Evolutionary conservation across 2,888 invertebrate species (phyloP), one percentile per base, ranked within the genome.

Genomic region (Chymomyza caudatula): DNA sequence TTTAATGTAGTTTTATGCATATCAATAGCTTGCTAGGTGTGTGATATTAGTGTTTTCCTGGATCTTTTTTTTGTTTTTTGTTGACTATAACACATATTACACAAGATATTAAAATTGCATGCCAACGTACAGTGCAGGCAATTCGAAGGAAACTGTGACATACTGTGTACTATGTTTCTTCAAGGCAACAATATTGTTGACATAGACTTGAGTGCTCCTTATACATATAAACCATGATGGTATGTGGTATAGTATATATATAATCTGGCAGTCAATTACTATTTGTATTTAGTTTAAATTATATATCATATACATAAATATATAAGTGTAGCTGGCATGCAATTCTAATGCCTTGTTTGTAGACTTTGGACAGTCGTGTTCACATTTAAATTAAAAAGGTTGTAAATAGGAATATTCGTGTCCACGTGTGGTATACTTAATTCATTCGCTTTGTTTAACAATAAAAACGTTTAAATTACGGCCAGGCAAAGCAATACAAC

Each of bases 401-500:
- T 47, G 47, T 56, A 29, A 47, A 63, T 60, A 64, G 57, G 49
- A 59, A 61, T 66, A 67, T 54, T 68, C 54, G 69, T 68, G 56
- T 65, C 56, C 63, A 67, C 62, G 69, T 71, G 73, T 73, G 60
- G 59, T 78, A 81, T 78, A 81, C 79, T 84, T 81, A 78, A 71
- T 76, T 65, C 53, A 65, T 66, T 80, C 67, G 74, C 68, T 71
- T 51, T 17, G 51, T 51, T 51, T 22, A 74, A 77, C 80, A 80
- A 77, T 53, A 60, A 69, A 71, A 84, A 80, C 82, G 85, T 79
- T 82, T 85, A 82, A 80, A 85, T 53, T 87, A 89, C 86, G 88
- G 87, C 90, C 90, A 90, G 90, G 90, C 90, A 90, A 90, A 90
- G 89, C 90, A 90, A 90, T 90, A 90, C 88, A 88, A 88, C 87